A percentile compares a stretch with the other conserved stretches of the same genome.
Conservation (phyloP, 2,797 vertebrate genomes). For the Pristis pectinata region DNA sequence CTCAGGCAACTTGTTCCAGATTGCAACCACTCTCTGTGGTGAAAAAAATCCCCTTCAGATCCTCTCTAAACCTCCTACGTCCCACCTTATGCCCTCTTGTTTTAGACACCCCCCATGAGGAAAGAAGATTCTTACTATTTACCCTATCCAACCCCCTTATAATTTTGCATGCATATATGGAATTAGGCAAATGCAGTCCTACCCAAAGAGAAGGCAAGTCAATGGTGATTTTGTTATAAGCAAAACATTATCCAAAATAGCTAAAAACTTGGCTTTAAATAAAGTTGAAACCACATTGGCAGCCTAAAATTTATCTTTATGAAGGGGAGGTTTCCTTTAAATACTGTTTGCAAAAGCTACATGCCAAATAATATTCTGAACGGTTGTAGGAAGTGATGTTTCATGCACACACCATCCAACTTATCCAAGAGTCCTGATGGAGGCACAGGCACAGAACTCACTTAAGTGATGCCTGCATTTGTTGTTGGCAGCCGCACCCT, state of each 20-base stretch:
- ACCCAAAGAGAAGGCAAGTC: too few species aligned
- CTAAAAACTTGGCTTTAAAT: too few species aligned
- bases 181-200: too few species aligned
- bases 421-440: neutral
- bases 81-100: too few species aligned
- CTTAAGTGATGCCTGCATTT: neutral
- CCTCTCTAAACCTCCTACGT: too few species aligned
- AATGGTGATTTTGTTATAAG: neutral
- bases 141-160: neutral
- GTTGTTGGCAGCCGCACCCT: neutral
- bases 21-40: too few species aligned
- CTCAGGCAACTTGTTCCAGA: too few species aligned
- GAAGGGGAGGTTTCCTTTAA: neutral
- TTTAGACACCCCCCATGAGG: too few species aligned
- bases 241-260: neutral
- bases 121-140: too few species aligned
- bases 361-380: neutral
- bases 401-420: neutral
- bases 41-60: too few species aligned
- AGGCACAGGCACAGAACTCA: neutral
- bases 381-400: neutral
- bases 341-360: neutral
- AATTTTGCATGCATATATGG: neutral
- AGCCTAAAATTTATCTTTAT: neutral
- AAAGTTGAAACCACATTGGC: too few species aligned